Conservation (phyloP, 1,140 invertebrate genomes). For the Heliconius hewitsoni region DNA sequence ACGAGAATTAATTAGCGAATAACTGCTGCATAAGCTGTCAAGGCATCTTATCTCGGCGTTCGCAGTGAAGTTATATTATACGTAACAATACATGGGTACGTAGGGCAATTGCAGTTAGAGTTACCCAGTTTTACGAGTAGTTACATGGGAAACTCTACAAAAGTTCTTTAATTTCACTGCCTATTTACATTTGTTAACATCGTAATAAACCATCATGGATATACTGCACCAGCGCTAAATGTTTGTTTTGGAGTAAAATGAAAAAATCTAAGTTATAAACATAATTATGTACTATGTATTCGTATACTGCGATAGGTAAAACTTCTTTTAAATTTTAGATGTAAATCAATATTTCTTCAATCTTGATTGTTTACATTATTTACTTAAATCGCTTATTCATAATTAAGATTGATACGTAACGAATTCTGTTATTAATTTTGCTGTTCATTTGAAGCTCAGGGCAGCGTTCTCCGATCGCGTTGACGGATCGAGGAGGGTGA, state of each 20-base stretch:
- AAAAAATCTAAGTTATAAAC: not conserved
- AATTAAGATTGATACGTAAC: not conserved
- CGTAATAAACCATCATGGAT: not conserved
- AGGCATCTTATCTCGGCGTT: slow-evolving; percentile 34
- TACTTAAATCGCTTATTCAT: not conserved
- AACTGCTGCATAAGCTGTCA: slow-evolving; percentile 39
- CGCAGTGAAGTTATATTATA: slow-evolving; percentile 28
- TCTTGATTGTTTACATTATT: not conserved
- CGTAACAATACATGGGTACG: slow-evolving; percentile 23
- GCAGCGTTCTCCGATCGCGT: slow-evolving; percentile 61
- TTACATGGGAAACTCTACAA: not conserved
- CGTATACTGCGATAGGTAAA: too few relatives aligned
- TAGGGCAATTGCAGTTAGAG: slow-evolving; percentile 10
- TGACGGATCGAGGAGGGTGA: slow-evolving; percentile 67
- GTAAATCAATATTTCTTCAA: not conserved
- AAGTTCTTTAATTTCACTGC: not conserved
- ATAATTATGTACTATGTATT: not conserved
- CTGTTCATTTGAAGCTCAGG: slow-evolving; percentile 50
- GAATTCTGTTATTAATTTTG: slow-evolving; percentile 61
- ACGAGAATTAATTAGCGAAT: slow-evolving; percentile 43
- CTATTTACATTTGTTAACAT: not conserved
- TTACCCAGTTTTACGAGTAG: not conserved
- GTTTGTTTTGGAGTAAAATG: not conserved
- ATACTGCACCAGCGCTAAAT: not conserved
- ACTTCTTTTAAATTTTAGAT: not conserved